Conservation (phyloP, 2,888 invertebrate species). For the Endotricha flammealis region DNA sequence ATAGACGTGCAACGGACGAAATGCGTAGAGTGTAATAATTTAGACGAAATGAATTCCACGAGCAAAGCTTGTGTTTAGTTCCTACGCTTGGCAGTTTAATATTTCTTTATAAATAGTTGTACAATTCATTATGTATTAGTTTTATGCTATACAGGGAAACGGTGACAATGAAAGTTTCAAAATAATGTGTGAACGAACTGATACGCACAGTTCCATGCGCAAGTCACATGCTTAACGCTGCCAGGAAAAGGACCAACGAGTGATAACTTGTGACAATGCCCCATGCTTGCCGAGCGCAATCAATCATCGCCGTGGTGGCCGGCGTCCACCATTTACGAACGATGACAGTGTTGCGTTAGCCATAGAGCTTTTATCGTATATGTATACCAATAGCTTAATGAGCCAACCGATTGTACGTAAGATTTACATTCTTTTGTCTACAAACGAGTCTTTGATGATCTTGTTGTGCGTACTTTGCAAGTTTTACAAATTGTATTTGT, state of each 20-base stretch:
- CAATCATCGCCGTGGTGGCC: too few species aligned
- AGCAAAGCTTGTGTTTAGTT: constrained; percentile 75
- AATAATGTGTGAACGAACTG: constrained; percentile 4
- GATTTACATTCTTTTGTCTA: constrained; percentile 18
- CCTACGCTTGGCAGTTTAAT: constrained; percentile 58
- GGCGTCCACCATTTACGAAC: too few species aligned
- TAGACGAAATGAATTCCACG: constrained; percentile 49
- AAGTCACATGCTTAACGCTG: not conserved
- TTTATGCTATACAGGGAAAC: constrained; percentile 20
- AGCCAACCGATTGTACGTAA: constrained; percentile 20
- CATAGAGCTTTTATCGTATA: constrained; percentile 20
- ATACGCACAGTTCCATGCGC: not conserved
- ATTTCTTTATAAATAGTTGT: constrained; percentile 33
- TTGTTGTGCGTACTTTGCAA: not conserved
- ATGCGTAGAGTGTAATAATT: constrained; percentile 44
- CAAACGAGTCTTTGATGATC: constrained; percentile 5
- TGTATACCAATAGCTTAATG: constrained; percentile 21
- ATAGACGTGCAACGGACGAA: constrained; percentile 36
- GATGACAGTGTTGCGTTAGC: constrained; percentile 19
- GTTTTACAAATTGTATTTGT: too few species aligned
- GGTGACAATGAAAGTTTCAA: constrained; percentile 13
- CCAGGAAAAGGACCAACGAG: not conserved
- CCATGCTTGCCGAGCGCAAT: too few species aligned
- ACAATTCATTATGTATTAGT: constrained; percentile 29
- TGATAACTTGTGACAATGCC: too few species aligned